phyloP scores from a whole-genome alignment of 2,888 invertebrate genomes.

The Eristalis pertinax region DNA sequence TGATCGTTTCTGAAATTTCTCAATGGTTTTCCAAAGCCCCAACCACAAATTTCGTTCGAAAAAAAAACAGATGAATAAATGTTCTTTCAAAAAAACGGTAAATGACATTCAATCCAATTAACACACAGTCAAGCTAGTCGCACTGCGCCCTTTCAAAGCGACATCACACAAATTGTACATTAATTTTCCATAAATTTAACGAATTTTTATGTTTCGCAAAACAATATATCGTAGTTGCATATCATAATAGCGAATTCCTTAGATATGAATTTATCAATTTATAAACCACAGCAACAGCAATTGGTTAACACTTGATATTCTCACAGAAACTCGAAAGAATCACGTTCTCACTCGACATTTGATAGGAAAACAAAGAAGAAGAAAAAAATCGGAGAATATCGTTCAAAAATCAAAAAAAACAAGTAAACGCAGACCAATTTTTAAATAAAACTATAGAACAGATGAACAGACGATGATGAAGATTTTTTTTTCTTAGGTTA shows the following conservation, averaged over 20 bases:
- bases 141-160: not conserved
- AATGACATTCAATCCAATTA: not conserved
- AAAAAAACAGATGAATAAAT: no score
- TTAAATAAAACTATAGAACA: slow-evolving; percentile 64
- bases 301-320: slow-evolving; percentile 57
- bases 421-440: slow-evolving; percentile 67
- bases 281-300: slow-evolving; percentile 50
- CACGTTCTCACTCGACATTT: not conserved
- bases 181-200: slow-evolving; percentile 21
- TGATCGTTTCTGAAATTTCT: no score
- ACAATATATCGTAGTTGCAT: slow-evolving; percentile 63
- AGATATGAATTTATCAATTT: slow-evolving; percentile 43
- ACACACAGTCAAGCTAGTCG: not conserved
- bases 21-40: no score
- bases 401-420: slow-evolving; percentile 38
- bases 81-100: no score
- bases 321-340: slow-evolving; percentile 13
- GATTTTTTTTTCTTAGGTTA: not conserved
- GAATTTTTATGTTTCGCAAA: slow-evolving; percentile 24
- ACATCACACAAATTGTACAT: slow-evolving; percentile 30
- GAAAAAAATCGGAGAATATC: slow-evolving; percentile 3
- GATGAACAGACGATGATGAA: not conserved
- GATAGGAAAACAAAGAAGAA: not conserved
- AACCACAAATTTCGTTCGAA: no score
- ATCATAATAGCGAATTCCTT: slow-evolving; percentile 54